Conservation (phyloP, 2,113 vertebrate genomes). For the Sclerurus mexicanus region DNA sequence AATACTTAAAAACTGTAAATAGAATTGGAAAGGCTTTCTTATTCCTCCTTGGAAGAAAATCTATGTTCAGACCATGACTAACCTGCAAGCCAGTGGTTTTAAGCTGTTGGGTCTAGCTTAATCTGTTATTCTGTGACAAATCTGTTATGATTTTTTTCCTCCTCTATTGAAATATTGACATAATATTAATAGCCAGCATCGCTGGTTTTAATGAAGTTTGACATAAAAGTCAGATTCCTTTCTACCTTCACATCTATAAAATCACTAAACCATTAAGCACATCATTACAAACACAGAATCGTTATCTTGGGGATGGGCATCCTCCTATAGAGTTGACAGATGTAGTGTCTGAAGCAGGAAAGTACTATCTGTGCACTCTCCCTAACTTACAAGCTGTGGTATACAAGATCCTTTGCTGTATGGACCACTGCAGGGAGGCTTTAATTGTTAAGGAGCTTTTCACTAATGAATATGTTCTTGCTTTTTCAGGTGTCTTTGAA, state of each 20-base stretch:
- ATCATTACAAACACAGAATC: not conserved
- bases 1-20: constrained; percentile 18
- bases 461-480: not conserved
- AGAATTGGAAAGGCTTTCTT: not conserved
- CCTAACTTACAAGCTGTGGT: not conserved
- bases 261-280: not conserved
- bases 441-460: not conserved
- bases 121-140: not conserved
- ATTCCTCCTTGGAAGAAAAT: not conserved
- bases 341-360: not conserved
- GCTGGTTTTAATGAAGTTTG: not conserved
- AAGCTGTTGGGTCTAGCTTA: not conserved
- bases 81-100: not conserved
- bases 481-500: not conserved
- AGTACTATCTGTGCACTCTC: not conserved
- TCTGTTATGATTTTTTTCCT: not conserved
- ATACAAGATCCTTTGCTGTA: not conserved
- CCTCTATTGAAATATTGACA: not conserved
- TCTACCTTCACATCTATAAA: not conserved
- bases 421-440: not conserved
- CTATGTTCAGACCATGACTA: not conserved
- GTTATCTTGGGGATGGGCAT: not conserved
- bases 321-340: not conserved
- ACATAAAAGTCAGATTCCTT: not conserved
- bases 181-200: not conserved